Base-by-base conservation (phyloP, 2,113 vertebrate species). In the Glareola pratincola region DNA sequence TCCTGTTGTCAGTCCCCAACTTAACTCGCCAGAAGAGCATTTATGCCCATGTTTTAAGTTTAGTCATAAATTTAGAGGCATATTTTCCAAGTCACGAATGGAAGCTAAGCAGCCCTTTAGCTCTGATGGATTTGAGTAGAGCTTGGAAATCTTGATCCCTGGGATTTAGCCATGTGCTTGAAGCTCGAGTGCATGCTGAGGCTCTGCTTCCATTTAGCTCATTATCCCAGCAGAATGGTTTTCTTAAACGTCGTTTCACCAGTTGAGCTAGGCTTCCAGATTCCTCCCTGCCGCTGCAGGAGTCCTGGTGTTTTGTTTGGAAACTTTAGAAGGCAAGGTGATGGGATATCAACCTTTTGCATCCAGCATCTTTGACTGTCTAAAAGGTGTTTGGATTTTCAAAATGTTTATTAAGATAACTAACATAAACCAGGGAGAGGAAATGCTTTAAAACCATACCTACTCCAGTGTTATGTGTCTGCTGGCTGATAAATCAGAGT, bases 401-500 rank as follows among this genome's bases (percentile, higher is more conserved):
- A 27, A 77, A 84, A 67, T 67, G 76, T 69, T 95, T 89, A 86
- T 88, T 81, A 68, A 69, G 83, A 19, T 75, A 57, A 37, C 69
- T 11, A 20, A 51, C 39, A 30, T 67, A 67, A 88, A 83, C 39
- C 27, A 12, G 27, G 77, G 59, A 59, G 89, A 67, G 23, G n/a
- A 53, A 77, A 67, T 37, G 62, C 54, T 94, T 51, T 12, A 63
- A 45, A 91, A 11, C 54, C 50, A 7, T 9, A 17, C 88, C 62
- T n/a, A 13, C 36, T 15, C 12, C 56, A 2, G 45, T n/a, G 89
- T 34, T 82, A 23, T 79, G 23, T 20, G 34, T 12, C 74, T 95
- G 86, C 80, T 48, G 90, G 53, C 88, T 91, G 95, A 95, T 96
- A 95, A 95, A 96, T 97, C 94, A 64, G 78, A 56, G 47, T 23